phyloP scores from a whole-genome alignment of 64 coral and sea anemone genomes.

The Trachythela sp. region DNA sequence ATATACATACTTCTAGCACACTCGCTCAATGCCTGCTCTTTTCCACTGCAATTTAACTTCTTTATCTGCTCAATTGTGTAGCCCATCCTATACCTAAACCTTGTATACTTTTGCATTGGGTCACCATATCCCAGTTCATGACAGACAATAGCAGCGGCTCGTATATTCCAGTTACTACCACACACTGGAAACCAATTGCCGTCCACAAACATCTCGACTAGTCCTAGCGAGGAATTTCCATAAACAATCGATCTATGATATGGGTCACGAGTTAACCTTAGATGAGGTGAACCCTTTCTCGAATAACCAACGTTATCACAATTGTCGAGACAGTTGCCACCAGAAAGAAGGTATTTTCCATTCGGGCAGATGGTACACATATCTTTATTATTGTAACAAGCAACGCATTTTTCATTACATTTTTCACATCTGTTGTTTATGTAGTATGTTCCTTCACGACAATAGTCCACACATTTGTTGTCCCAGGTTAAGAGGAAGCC shows the following conservation, averaged over 20 bases:
- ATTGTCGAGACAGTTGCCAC: neutral
- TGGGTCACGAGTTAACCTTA: neutral
- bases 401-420: neutral
- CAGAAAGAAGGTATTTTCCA: neutral
- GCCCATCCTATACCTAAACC: neutral
- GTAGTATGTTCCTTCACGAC: neutral
- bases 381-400: neutral
- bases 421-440: neutral
- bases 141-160: neutral
- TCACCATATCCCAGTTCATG: neutral
- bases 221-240: too few relatives aligned
- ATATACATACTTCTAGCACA: neutral
- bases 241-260: neutral
- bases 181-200: neutral
- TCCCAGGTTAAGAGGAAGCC: neutral
- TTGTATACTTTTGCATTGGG: neutral
- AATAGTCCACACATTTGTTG: neutral
- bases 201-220: slow-evolving; percentile 1
- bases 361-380: neutral
- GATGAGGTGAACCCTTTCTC: neutral
- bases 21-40: neutral
- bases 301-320: neutral
- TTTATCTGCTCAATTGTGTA: neutral
- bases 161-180: neutral
- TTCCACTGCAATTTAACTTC: neutral